Percentiles rank a stretch among this genome's conserved stretches.
Evolutionary conservation across 2,113 vertebrate species (phyloP).

Genomic region (Daboia siamensis): DNA sequence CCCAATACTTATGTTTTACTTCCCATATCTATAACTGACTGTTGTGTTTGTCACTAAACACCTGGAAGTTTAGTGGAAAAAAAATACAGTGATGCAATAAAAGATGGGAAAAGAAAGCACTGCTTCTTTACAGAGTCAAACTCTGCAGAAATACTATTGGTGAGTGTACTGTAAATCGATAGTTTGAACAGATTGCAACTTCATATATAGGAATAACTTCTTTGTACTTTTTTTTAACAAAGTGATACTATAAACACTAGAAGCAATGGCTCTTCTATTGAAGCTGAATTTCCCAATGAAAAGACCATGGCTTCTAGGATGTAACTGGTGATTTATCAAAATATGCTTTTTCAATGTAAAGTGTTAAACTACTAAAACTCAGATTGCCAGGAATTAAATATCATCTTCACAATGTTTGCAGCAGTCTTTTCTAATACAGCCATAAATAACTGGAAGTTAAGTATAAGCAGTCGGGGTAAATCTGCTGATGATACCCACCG

Average conservation of each 20-base stretch:
- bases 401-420: background rate
- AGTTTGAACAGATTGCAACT: background rate
- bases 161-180: background rate
- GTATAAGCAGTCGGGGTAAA: background rate
- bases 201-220: background rate
- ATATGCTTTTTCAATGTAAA: background rate
- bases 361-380: background rate
- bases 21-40: background rate
- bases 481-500: background rate
- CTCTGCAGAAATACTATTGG: background rate
- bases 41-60: background rate
- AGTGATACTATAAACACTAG: background rate
- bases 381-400: background rate
- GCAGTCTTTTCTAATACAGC: background rate
- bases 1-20: background rate
- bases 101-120: background rate
- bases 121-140: background rate
- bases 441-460: background rate
- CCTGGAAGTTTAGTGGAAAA: background rate
- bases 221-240: background rate
- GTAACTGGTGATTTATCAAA: background rate
- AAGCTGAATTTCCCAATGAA: background rate
- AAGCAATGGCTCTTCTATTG: background rate
- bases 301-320: background rate
- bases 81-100: background rate